Evolutionary conservation across 2,113 vertebrate genomes (phyloP), one percentile per base, ranked within the genome.

Genomic region (Aldabrachelys gigantea): DNA sequence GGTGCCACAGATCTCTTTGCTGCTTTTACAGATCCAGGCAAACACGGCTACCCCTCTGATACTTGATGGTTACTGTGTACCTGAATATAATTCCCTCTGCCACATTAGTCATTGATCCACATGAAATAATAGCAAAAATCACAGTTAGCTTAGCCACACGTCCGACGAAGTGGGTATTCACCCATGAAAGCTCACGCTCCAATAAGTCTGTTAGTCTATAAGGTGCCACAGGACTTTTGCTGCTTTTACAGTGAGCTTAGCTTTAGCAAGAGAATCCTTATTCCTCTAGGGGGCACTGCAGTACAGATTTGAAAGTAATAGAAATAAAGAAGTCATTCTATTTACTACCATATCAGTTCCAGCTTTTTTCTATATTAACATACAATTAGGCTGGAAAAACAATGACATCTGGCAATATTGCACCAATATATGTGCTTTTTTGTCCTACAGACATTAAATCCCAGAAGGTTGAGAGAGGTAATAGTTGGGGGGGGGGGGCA

Each of bases 211-310:
- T 49, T 10, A 49, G 47, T 49, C 47, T 49, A 49, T 49, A 49
- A 49, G 47, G 47, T 49, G 47, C 47, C 47, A 49, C 49, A 50
- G 49, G 49, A 50, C 1, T 50, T 12, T 50, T 50, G 13, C 13
- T 13, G 13, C 12, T 50, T 50, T 13, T 52, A 50, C 50, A 52
- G 13, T 50, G 14, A 50, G 62, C 31, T 65, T 19, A 44, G 62
- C 11, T 80, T 53, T 22, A 75, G 25, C 47, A 13, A 87, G 41
- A 50, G 72, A 83, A 35, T 6, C 21, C 44, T 54, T 29, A 38
- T 82, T 89, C 97, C 97, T 98, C 96, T 82, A 96, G 97, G 92
- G 97, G 97, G 97, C 97, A 88, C 90, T 78, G 5, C 91, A 97
- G 95, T 96, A 97, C 89, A 94, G 94, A 92, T 97, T 98, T 97